Conservation (phyloP, 2,888 invertebrate genomes). For the Drepanosiphum platanoidis region DNA sequence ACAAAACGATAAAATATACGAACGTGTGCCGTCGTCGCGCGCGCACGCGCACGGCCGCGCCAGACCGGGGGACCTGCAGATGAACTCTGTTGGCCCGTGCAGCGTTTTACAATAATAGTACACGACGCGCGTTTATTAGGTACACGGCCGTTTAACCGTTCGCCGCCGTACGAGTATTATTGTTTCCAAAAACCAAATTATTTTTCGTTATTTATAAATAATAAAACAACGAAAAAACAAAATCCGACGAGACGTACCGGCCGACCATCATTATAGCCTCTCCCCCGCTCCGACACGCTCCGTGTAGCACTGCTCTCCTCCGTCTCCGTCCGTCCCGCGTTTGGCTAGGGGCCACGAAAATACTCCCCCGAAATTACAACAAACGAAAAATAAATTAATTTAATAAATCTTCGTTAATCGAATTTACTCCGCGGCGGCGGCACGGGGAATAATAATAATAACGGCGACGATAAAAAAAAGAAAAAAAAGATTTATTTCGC, state of each 20-base stretch:
- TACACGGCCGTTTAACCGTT: too few relatives aligned
- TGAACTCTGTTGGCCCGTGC: background rate
- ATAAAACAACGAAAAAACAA: background rate
- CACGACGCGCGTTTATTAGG: too few relatives aligned
- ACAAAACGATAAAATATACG: conserved; percentile 54
- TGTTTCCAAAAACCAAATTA: background rate
- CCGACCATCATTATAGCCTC: background rate
- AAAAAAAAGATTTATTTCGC: background rate
- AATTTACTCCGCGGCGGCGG: background rate
- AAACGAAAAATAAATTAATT: conserved; percentile 25
- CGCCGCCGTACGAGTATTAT: background rate
- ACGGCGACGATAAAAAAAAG: background rate
- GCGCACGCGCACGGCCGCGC: background rate
- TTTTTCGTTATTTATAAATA: background rate
- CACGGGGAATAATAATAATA: background rate
- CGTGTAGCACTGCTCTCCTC: background rate
- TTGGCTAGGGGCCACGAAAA: conserved; percentile 29
- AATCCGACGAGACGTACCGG: background rate
- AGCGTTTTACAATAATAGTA: too few relatives aligned
- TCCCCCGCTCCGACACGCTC: background rate
- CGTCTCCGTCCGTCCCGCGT: too few relatives aligned
- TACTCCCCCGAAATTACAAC: conserved; percentile 38
- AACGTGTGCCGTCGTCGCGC: background rate
- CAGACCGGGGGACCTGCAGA: conserved; percentile 3
- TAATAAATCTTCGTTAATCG: conserved; percentile 26